phyloP scores from a whole-genome alignment of 2,888 invertebrate species.

The Lamellibrachia satsuma region DNA sequence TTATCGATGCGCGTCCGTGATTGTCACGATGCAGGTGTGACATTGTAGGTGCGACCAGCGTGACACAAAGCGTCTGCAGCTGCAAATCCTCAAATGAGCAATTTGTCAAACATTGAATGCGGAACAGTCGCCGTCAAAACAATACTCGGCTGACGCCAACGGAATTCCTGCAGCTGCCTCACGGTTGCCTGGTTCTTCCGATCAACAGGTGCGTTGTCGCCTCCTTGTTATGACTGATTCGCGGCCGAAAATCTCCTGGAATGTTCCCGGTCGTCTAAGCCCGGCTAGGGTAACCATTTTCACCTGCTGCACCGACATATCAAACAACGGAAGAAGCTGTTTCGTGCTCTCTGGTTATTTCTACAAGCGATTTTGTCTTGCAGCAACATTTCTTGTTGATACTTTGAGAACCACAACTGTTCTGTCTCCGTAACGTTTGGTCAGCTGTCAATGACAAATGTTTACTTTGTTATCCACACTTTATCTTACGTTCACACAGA shows the following conservation, averaged over 20 bases:
- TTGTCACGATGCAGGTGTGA: neutral
- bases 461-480: neutral
- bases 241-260: neutral
- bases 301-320: neutral
- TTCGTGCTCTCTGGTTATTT: neutral
- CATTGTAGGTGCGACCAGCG: neutral
- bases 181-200: neutral
- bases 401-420: neutral
- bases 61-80: neutral
- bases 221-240: neutral
- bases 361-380: neutral
- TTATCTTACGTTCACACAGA: neutral
- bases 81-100: conserved; percentile 13
- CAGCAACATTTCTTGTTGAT: neutral
- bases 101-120: conserved; percentile 3
- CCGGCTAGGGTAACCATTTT: neutral
- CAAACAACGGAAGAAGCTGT: neutral
- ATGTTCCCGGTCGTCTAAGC: neutral
- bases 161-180: neutral
- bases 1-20: conserved; percentile 6
- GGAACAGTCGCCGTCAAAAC: conserved; percentile 17
- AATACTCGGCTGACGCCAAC: neutral
- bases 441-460: no score
- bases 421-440: no score
- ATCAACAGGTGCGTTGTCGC: neutral